Evolutionary conservation across 1,140 invertebrate species (phyloP), one percentile per base, ranked within the genome.

Genomic region (Cherax destructor): DNA sequence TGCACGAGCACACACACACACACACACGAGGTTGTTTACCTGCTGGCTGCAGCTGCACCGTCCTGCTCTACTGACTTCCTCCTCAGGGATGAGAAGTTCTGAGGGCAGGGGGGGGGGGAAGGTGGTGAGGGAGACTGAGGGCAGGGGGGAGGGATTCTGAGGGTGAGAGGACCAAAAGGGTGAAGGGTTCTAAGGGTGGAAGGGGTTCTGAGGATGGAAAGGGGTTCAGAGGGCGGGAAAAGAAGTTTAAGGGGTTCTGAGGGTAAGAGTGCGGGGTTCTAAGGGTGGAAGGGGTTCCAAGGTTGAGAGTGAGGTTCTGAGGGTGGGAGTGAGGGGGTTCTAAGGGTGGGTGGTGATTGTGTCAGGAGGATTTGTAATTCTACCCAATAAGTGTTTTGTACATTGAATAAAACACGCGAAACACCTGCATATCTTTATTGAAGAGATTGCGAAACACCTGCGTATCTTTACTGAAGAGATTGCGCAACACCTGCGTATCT

Each of bases 31-130:
- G 80, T 83, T 83, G 61, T 83, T 83, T 83, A 83, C 80, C 80
- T 83, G 59, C n/a, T 24, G 80, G 80, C 56, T 52, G 80, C 80
- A 83, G 80, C 80, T 83, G 80, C 52, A 83, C 52, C 21, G 80
- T 83, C 80, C 52, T 52, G 80, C 80, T 83, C 80, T 52, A 41
- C 47, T 83, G 80, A 83, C 80, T 83, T 83, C 52, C 52, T 65
- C 61, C 13, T 61, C 52, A 83, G 80, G 52, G 59, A n/a, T 83
- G 21, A 52, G 52, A 10, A n/a, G 56, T 3, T 10, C 18, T 56
- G 52, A 61, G 80, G 21, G 61, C 11, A 52, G 30, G 56, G 52
- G 30, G 80, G 41, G 61, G 80, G 80, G 80, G 30, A 30, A 30
- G 13, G 80, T 56, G 16, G 52, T 41, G 80, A 47, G 80, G 52